These are phyloP conservation scores for Neodiprion fabricii DNA, from an alignment of 1,140 invertebrate species.

Conservation along the genomic window DNA sequence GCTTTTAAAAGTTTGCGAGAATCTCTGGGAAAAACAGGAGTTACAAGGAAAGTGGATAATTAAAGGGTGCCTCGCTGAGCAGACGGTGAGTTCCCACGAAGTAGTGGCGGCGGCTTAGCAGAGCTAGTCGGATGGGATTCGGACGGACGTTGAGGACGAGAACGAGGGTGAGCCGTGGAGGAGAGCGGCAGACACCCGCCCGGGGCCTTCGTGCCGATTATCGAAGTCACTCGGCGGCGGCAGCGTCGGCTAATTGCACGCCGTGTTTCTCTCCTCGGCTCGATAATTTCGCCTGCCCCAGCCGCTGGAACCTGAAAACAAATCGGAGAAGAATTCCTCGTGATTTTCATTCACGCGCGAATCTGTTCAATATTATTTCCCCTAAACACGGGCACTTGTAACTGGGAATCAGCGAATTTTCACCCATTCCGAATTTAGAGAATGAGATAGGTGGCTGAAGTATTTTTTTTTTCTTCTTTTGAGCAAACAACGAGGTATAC, in stretches of 20 bases:
- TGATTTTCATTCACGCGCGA: no score
- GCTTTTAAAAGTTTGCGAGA: background rate
- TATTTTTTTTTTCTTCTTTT: no score
- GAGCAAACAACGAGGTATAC: no score
- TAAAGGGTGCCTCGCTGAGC: slow-evolving; percentile 25
- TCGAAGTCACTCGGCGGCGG: slow-evolving; percentile 33
- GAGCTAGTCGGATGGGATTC: slow-evolving; percentile 23
- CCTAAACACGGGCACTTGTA: no score
- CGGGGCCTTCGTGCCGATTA: slow-evolving; percentile 34
- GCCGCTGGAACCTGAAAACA: no score
- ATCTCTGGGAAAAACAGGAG: slow-evolving; percentile 1
- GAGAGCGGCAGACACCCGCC: background rate
- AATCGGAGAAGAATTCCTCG: no score
- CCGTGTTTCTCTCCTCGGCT: slow-evolving; percentile 34
- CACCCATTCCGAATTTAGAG: no score
- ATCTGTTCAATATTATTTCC: no score
- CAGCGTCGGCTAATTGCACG: slow-evolving; percentile 36
- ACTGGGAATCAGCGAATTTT: no score
- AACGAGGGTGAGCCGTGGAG: slow-evolving; percentile 32
- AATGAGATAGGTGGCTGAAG: no score
- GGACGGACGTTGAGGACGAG: slow-evolving; percentile 10
- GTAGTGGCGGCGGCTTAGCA: slow-evolving; percentile 34
- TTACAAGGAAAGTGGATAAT: slow-evolving; percentile 32
- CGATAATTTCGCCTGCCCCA: no score
- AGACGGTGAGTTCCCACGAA: slow-evolving; percentile 37